Conservation (phyloP, 2,113 vertebrate species). For the Glaucomys volans region DNA sequence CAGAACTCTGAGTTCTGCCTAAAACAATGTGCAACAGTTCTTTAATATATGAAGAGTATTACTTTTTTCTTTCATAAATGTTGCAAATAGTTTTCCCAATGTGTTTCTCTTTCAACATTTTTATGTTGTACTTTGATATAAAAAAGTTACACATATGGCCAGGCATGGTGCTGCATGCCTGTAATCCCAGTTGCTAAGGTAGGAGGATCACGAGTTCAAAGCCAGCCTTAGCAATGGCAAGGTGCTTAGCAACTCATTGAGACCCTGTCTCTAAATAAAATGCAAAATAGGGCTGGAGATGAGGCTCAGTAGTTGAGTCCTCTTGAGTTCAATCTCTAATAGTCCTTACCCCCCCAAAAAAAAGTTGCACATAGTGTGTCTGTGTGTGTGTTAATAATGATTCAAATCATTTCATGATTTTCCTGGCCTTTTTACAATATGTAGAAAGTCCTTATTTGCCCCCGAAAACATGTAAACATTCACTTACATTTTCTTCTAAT, state of each 20-base stretch:
- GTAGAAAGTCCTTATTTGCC: background rate
- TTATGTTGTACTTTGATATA: slow-evolving; percentile 20
- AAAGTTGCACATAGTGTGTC: background rate
- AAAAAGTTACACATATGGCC: background rate
- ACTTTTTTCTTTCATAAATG: background rate
- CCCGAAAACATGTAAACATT: background rate
- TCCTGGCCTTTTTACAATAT: background rate
- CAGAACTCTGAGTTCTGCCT: background rate
- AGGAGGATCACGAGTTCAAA: no score
- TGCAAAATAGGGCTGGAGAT: no score
- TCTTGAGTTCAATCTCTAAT: no score
- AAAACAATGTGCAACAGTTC: background rate
- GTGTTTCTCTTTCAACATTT: slow-evolving; percentile 17
- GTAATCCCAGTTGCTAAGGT: no score
- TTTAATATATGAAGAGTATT: slow-evolving; percentile 20
- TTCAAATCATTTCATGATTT: slow-evolving; percentile 25
- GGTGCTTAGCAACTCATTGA: no score
- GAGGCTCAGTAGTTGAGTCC: no score
- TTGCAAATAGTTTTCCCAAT: background rate
- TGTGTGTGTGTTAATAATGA: background rate
- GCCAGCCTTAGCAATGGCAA: no score
- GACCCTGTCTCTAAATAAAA: no score
- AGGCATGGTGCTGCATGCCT: no score
- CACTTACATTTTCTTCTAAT: slow-evolving; percentile 34
- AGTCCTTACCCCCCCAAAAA: no score